Conservation (phyloP, 2,113 vertebrate species). For the Crotophaga sulcirostris region DNA sequence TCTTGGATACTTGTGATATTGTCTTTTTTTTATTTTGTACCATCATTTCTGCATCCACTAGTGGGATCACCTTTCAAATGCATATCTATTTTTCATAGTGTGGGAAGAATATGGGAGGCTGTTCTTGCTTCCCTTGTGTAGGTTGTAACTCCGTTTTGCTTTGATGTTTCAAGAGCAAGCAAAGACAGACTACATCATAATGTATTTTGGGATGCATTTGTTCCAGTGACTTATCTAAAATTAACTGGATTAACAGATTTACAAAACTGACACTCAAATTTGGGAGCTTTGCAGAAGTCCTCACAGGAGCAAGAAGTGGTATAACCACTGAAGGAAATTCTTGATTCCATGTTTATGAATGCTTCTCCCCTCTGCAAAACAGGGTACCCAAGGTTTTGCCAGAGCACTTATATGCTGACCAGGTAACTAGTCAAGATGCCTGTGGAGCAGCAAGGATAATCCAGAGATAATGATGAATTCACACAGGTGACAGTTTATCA, state of each 20-base stretch:
- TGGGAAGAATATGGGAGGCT: neutral
- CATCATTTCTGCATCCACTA: accelerated
- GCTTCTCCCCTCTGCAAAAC: neutral
- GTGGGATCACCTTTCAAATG: neutral
- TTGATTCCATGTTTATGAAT: neutral
- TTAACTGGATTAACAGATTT: neutral
- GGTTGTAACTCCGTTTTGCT: neutral
- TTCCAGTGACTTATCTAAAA: neutral
- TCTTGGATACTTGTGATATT: neutral
- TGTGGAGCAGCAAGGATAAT: neutral
- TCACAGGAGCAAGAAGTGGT: neutral
- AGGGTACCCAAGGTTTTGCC: accelerated
- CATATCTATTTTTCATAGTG: neutral
- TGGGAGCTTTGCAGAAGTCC: neutral
- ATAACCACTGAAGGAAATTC: neutral
- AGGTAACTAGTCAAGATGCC: neutral
- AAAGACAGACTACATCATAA: neutral
- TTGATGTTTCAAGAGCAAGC: neutral
- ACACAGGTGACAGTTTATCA: neutral
- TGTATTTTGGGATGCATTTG: neutral
- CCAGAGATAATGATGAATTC: neutral
- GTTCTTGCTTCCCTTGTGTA: neutral
- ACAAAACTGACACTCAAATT: neutral
- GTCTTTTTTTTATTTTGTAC: neutral
- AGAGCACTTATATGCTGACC: neutral